Evolutionary conservation across 2,113 vertebrate genomes (phyloP).

Genomic region (Vidua chalybeata): DNA sequence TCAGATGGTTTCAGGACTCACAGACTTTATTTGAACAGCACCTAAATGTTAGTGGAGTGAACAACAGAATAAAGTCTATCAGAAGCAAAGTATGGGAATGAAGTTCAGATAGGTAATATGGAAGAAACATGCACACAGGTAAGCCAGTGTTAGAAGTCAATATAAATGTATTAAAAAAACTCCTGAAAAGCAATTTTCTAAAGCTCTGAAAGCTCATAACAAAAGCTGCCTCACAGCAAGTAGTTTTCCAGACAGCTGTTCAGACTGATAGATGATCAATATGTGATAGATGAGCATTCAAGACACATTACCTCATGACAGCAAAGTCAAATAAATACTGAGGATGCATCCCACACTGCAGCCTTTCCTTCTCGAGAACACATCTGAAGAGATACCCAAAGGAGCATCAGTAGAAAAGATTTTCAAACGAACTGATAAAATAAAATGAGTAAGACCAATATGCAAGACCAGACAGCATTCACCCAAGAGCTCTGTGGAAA

Average conservation of each 20-base stretch:
- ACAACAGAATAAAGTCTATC: neutral
- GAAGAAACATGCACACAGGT: neutral
- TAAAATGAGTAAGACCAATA: neutral
- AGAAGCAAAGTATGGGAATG: neutral
- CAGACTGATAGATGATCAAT: conserved; percentile 1
- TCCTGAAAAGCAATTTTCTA: neutral
- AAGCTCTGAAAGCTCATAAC: neutral
- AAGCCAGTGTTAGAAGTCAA: neutral
- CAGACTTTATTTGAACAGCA: neutral
- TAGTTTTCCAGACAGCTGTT: neutral
- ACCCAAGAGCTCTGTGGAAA: neutral
- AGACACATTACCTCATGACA: neutral
- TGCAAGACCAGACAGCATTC: conserved; percentile 2
- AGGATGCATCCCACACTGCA: neutral
- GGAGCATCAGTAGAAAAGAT: neutral
- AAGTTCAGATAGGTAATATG: neutral
- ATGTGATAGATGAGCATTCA: neutral
- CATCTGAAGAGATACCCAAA: neutral
- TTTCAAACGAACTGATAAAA: conserved; percentile 46
- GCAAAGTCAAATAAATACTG: neutral
- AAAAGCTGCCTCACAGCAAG: neutral
- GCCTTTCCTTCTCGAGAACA: neutral
- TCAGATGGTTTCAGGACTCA: neutral
- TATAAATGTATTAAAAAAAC: neutral
- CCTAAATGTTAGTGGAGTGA: neutral